Base-by-base conservation (phyloP, 2,888 invertebrate genomes). In the Iselma pallidipennis region DNA sequence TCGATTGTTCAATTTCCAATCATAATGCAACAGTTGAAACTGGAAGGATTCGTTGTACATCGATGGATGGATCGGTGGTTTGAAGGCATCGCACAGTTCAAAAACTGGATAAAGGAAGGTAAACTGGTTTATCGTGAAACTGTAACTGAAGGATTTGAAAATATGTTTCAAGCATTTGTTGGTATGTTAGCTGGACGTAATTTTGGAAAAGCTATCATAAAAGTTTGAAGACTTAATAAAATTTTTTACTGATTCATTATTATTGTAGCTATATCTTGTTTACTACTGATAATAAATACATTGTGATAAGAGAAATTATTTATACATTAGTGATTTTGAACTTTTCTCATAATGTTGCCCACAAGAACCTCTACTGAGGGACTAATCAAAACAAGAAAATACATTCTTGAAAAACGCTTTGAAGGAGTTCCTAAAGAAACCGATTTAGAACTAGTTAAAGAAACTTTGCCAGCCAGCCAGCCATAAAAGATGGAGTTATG, bases 401-500 rank as follows among this genome's bases (percentile, higher is more conserved):
- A 87, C 81, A 83, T 89, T n/a, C 78, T 89, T 6, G 85, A 81
- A 0, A 87, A 88, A 71, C 83, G 86, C 71, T 90, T 91, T 75
- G 82, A 86, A 67, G 90, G 89, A 0, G 85, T 87, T 72, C 90
- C 91, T 0, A 88, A 88, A 73, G 79, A 82, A 56, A 81, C 83
- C 4, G 89, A 92, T 78, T 85, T 91, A 63, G 80, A 85, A 75
- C 78, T 91, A 21, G 84, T 86, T 1, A 88, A 90, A 76, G 90
- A 91, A 78, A 85, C 87, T 57, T 74, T 91, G 37, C 87, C 87
- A 0, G n/a, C n/a, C n/a, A n/a, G 37, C 87, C 87, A 0, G 82
- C 85, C 19, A 73, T 91, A 23, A 83, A 87, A 74, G 84, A 89
- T 82, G 90, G 88, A 82, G 91, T 91, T 91, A n/a, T n/a, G n/a